A percentile compares a stretch with the other conserved stretches of the same genome.
Evolutionary conservation across 2,113 vertebrate species (phyloP).

Genomic region (Cyanoderma ruficeps): DNA sequence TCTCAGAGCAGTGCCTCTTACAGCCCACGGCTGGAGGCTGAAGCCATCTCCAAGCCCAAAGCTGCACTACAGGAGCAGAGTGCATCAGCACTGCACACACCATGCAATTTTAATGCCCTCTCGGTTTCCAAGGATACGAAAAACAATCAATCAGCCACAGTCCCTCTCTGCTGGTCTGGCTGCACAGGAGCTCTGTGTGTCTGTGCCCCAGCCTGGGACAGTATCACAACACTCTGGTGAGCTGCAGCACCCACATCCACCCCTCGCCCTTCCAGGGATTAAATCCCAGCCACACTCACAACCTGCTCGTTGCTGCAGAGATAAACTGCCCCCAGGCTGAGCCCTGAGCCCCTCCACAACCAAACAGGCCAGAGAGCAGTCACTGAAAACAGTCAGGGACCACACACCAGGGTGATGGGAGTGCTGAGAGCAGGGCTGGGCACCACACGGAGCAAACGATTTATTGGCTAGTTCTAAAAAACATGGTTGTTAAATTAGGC

Average conservation of each 20-base stretch:
- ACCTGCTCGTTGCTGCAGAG: not conserved
- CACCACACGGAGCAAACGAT: not conserved
- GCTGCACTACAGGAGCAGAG: not conserved
- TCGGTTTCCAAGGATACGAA: conserved; percentile 59
- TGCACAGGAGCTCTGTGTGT: not conserved
- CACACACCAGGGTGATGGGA: not conserved
- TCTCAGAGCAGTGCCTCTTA: not conserved
- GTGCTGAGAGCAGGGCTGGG: not conserved
- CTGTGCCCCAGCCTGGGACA: not conserved
- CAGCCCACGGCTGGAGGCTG: not conserved
- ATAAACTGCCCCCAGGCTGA: not conserved
- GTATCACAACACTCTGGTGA: accelerated
- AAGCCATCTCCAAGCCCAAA: not conserved
- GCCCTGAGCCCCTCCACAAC: not conserved
- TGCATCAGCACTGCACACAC: not conserved
- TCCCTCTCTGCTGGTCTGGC: not conserved
- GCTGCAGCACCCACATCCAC: not conserved
- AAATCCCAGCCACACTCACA: not conserved
- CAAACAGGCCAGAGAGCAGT: not conserved
- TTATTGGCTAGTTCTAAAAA: not conserved
- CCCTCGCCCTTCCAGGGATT: accelerated
- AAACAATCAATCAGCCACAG: not conserved
- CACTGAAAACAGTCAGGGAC: not conserved
- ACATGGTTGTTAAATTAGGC: not conserved
- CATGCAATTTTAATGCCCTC: conserved; percentile 57